Base-by-base conservation (phyloP, 2,888 invertebrate species). In the Drosophila birchii region DNA sequence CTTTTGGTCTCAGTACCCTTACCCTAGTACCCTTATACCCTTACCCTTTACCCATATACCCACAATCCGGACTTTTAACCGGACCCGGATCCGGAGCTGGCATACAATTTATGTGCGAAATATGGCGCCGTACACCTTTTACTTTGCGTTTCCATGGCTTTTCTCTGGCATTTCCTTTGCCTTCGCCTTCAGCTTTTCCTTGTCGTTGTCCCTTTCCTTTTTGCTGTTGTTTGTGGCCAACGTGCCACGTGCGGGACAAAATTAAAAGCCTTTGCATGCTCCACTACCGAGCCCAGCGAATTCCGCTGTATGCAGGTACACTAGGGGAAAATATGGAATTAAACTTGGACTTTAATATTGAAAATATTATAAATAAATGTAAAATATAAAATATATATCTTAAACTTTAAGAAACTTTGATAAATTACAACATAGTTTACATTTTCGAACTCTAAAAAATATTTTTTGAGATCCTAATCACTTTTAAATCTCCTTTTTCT, bases 31-130 rank as follows among this genome's bases (percentile, higher is more conserved):
- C 58, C 41, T 26, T 26, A 18, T n/a, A 23, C 49, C 60, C 20
- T 49, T 59, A 32, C 39, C 60, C 47, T 68, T 45, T 70, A 20
- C 44, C 58, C 23, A 51, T 61, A 23, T 47, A 5, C 61, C 53
- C 68, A 47, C 71, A 12, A 54, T 49, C 36, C 47, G 73, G 54
- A 36, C 51, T 57, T 43, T 49, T 41, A 43, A 16, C 49, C 69
- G 49, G 57, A 55, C 56, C 51, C 39, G 43, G 32, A 39, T 62
- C 68, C 63, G 69, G 66, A 72, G 71, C 68, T 75, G 80, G 80
- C 86, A 75, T 75, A 86, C 79, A 88, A 86, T 88, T 81, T 77
- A 88, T 86, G 84, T 86, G 84, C 81, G 79, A 86, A 85, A 88
- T 86, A 86, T 85, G 86, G 88, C 84, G 88, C 86, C 68, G 54